Evolutionary conservation across 2,888 invertebrate species (phyloP).

Genomic region (Timema cristinae): DNA sequence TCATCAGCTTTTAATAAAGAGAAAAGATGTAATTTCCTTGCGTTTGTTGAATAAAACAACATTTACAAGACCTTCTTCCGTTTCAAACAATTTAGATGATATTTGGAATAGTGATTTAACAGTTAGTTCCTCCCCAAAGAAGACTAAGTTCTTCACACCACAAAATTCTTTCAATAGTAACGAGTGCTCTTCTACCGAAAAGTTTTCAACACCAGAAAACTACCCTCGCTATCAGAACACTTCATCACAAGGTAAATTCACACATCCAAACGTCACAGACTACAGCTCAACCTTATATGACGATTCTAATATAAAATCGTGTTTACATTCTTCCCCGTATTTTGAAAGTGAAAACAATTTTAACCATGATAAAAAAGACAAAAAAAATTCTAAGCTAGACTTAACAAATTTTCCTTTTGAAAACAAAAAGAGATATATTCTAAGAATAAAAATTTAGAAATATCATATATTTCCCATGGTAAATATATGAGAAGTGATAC

Average conservation of each 20-base stretch:
- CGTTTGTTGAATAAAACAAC: no score
- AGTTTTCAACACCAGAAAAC: neutral
- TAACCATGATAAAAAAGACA: neutral
- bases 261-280: no score
- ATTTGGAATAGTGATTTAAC: neutral
- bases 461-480: no score
- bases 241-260: no score
- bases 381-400: neutral
- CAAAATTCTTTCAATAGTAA: conserved; percentile 22
- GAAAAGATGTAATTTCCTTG: no score
- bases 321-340: neutral
- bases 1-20: neutral
- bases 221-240: neutral
- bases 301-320: no score
- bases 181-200: conserved; percentile 5
- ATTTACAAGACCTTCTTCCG: no score
- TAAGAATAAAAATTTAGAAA: neutral
- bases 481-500: no score
- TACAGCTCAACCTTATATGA: no score
- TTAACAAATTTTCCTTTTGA: neutral
- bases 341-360: neutral
- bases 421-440: neutral
- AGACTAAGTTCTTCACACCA: conserved; percentile 23
- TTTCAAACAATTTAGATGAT: no score
- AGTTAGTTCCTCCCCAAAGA: conserved; percentile 24